Evolutionary conservation across 1,140 invertebrate species (phyloP), one percentile per base, ranked within the genome.

Genomic region (Pentalonia nigronervosa): DNA sequence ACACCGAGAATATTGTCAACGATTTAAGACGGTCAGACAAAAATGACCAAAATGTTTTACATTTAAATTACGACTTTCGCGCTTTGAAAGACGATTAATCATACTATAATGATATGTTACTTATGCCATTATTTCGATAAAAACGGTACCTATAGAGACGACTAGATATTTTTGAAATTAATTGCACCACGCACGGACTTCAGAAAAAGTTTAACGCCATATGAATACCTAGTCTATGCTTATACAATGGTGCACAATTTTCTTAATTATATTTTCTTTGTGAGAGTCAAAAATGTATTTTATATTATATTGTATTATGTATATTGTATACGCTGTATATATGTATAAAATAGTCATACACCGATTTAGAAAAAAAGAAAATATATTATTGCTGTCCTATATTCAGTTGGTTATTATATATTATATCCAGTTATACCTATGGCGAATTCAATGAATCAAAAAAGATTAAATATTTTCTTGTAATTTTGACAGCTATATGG

Each of bases 401-500:
- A 60, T 90, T n/a, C 36, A 84, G 36, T 84, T 25, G 20, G 47
- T 56, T 56, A 89, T 89, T 53, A 48, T 88, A 89, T 56, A 34
- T 88, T 21, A 36, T 56, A 21, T 53, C 20, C 87, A 89, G 86
- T 89, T 41, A 89, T n/a, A n/a, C 60, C 30, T 76, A 76, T 53
- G 11, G 47, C 11, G 48, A 89, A 56, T 89, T 89, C 48, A 36
- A 90, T 41, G 50, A 90, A 60, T 90, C 34, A 21, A 60, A 90
- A 36, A 90, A 17, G 56, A 48, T 41, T 56, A 76, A 14, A 76
- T 60, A 90, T 90, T 60, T 90, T 60, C 53, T 41, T 36, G 7
- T 41, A 14, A 90, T 45, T 90, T 90, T 90, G 88, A 90, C 88
- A 90, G 88, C 34, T 48, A 21, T 48, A 81, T 50, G 21, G n/a